phyloP scores from a whole-genome alignment of 1,140 invertebrate species.

The Drosophila bocki region DNA sequence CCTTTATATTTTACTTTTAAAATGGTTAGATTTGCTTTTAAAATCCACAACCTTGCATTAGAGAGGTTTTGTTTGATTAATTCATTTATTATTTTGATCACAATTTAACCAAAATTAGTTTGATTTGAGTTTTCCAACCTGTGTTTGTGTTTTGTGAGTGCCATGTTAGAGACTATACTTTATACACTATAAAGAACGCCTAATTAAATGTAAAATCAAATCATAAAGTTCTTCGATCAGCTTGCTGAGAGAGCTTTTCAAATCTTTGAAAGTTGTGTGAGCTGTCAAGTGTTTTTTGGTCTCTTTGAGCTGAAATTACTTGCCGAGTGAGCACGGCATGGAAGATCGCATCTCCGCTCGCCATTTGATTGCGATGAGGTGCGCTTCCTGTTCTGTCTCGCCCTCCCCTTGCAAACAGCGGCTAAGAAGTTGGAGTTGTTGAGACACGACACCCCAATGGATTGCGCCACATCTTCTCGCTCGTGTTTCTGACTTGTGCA shows the following conservation, averaged over 20 bases:
- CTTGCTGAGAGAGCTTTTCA: conserved; percentile 87
- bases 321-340: conserved; percentile 73
- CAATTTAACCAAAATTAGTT: neutral
- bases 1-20: no score
- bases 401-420: conserved; percentile 47
- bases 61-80: no score
- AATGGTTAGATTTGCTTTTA: no score
- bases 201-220: conserved; percentile 63
- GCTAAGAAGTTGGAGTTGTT: conserved; percentile 53
- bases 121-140: neutral
- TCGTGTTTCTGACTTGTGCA: conserved; percentile 34
- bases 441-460: conserved; percentile 34
- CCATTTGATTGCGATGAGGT: conserved; percentile 83
- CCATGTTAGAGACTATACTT: neutral
- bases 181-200: neutral
- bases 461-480: conserved; percentile 23
- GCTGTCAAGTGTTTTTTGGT: conserved; percentile 59
- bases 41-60: no score
- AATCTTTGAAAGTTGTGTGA: conserved; percentile 84
- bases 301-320: conserved; percentile 18
- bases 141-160: conserved; percentile 11
- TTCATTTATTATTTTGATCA: neutral
- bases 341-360: conserved; percentile 88
- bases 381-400: conserved; percentile 76
- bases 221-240: conserved; percentile 88